Percentiles rank a stretch among this genome's conserved stretches.
Evolutionary conservation across 2,888 invertebrate species (phyloP).

Genomic region (Nasonia oneida): DNA sequence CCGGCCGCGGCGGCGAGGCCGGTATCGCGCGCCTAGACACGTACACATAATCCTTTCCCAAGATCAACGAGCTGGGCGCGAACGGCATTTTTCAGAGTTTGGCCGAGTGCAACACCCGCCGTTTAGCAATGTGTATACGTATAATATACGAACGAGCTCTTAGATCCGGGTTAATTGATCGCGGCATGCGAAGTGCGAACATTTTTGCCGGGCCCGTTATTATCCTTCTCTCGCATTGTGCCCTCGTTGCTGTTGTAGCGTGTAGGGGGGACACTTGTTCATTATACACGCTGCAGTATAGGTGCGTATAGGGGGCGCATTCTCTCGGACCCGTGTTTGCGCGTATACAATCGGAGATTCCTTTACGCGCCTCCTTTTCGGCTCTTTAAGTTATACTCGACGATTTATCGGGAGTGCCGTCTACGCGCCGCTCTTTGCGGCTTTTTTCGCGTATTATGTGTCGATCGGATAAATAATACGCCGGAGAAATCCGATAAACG

Average conservation of each 20-base stretch:
- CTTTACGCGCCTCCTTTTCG: background rate
- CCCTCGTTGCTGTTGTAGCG: background rate
- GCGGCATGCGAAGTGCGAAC: slow-evolving; percentile 37
- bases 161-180: slow-evolving; percentile 64
- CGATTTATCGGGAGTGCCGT: slow-evolving; percentile 39
- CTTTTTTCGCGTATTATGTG: background rate
- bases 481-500: slow-evolving; percentile 39
- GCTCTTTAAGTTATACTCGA: background rate
- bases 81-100: slow-evolving; percentile 46
- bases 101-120: slow-evolving; percentile 23
- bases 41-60: slow-evolving; percentile 31
- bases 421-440: slow-evolving; percentile 10
- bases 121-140: slow-evolving; percentile 38
- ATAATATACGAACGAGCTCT: slow-evolving; percentile 53
- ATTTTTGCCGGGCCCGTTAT: slow-evolving; percentile 10
- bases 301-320: background rate
- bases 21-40: background rate
- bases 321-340: background rate
- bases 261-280: background rate
- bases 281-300: background rate
- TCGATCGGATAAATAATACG: slow-evolving; percentile 40
- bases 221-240: slow-evolving; percentile 15
- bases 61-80: slow-evolving; percentile 27
- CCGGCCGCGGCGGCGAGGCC: background rate
- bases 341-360: too few relatives aligned